Base-by-base conservation (phyloP, 2,888 invertebrate genomes). In the Lasioglossum oenotherae region DNA sequence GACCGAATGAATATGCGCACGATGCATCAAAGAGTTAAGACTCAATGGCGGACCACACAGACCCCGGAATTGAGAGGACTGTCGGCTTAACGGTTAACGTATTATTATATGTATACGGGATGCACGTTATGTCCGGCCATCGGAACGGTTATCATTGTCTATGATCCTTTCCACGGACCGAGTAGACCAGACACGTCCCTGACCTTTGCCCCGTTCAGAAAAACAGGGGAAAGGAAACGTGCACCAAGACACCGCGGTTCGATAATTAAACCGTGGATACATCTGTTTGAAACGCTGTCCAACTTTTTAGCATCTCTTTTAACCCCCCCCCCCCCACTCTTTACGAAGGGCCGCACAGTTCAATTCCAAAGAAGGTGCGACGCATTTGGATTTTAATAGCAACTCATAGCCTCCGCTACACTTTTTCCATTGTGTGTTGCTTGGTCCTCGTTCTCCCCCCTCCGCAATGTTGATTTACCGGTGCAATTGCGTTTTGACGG, bases 1-100 rank as follows among this genome's bases (percentile, higher is more conserved):
- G 87, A 88, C 82, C 87, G 88, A 92, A 92, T 91, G 92, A 91
- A 93, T 92, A 92, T 92, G 90, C 89, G 90, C 90, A 84, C 91
- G 92, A 92, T 92, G 90, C 93, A 92, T 93, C 93, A 93, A 92
- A 92, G 93, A 93, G 93, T 93, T 91, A 92, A 93, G 92, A 88
- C 92, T 93, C 89, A 92, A 93, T 90, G 92, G 92, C 88, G 90
- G 93, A 93, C 93, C 93, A 93, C 93, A 91, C 91, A 89, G 88
- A 88, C 87, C 91, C 90, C 87, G 89, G 90, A 90, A 91, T 90
- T 85, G 92, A 92, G 91, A 91, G 90, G 92, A 92, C 91, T 89
- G 91, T 92, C 92, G 82, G 91, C 91, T 92, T 92, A 92, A 92
- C 92, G 92, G 92, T 92, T 92, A 89, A 90, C 90, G 90, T 90